Conservation (phyloP, 2,797 vertebrate genomes). For the Peromyscus eremicus region DNA sequence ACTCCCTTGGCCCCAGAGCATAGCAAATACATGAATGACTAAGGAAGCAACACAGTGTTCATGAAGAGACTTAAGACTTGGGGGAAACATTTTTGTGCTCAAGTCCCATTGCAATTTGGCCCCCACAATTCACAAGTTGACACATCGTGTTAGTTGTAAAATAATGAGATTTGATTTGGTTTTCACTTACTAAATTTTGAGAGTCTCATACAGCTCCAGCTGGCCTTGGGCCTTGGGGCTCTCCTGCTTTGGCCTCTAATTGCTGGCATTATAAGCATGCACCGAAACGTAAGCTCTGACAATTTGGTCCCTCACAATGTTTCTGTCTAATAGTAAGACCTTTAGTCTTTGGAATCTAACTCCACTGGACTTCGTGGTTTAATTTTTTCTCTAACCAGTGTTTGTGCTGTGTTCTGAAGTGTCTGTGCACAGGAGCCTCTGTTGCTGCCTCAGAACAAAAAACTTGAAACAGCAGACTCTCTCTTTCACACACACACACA, state of each 20-base stretch:
- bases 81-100: background rate
- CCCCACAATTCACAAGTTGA: background rate
- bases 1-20: background rate
- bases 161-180: background rate
- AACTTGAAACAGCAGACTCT: background rate
- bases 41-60: background rate
- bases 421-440: background rate
- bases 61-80: background rate
- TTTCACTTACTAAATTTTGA: background rate
- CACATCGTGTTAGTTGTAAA: background rate
- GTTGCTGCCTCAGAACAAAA: background rate
- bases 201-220: background rate
- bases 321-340: background rate
- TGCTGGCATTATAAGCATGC: background rate
- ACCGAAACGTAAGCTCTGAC: accelerated
- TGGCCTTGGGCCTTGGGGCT: background rate
- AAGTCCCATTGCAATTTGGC: background rate
- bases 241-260: background rate
- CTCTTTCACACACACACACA: too few species aligned
- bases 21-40: background rate
- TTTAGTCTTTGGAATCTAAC: background rate
- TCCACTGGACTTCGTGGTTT: background rate
- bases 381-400: background rate
- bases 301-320: background rate
- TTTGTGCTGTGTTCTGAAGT: background rate